Evolutionary conservation across 2,888 invertebrate species (phyloP), one percentile per base, ranked within the genome.

Genomic region (Polydrusus pterygomalis): DNA sequence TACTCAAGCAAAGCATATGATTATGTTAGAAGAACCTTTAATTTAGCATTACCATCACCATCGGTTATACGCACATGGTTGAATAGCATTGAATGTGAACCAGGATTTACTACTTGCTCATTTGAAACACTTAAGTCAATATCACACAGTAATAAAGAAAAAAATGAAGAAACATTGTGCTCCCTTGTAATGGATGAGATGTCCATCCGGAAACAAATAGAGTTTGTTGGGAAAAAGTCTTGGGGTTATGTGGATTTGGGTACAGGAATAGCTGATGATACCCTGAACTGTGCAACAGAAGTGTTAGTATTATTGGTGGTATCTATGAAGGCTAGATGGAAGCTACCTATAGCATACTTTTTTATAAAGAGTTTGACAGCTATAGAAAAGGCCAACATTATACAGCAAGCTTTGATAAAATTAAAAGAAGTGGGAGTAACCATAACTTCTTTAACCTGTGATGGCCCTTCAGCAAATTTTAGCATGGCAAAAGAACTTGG

Each of bases 261-360:
- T 10, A 62, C 63, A 13, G 62, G 43, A 18, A 67, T 58, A 6
- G 69, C 71, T 11, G 67, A 68, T 67, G 70, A 75, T 43, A 43
- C 69, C 11, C 17, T 76, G 15, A 25, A 75, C 25, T 65, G 34
- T 40, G 81, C 82, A 9, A 77, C 63, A 25, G 77, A 82, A 68
- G 82, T 77, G 7, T 58, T 81, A 11, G 80, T 80, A 11, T 15
- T 81, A 13, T 74, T 79, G 79, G 78, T 82, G 10, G 81, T 81
- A 47, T 68, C 78, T 40, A 56, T 75, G 13, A 77, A 80, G 70
- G 56, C 20, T 10, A 56, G 77, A 30, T 81, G 81, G 81, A 83
- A 83, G 70, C 60, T 83, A 25, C 81, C 81, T 13, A 71, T 83
- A 40, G 80, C 78, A 15, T 82, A 82, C 77, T 82, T 79, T 77